Evolutionary conservation across 2,888 invertebrate species (phyloP), one percentile per base, ranked within the genome.

Genomic region (Melolontha melolontha): DNA sequence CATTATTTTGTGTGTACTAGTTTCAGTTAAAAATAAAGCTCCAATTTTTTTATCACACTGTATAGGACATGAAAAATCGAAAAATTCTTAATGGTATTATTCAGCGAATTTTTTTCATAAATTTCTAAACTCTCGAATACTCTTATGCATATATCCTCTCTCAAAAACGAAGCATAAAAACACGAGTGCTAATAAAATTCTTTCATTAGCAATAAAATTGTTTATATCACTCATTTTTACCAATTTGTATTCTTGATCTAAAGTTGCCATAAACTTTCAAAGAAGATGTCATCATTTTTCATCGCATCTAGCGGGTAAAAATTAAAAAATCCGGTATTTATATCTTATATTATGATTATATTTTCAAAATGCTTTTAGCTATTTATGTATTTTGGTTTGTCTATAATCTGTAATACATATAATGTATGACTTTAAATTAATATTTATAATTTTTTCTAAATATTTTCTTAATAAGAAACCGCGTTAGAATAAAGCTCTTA

Each of bases 151-250:
- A 51, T n/a, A 51, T 51, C 17, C 17, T 51, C n/a, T 17, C 17
- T 7, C 22, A 14, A 57, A 57, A 57, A 41, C 41, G 47, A 62
- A 16, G 34, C 59, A 47, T 62, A 62, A 62, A 62, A 59, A 59
- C 34, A 55, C 34, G 39, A 34, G 59, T 34, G 59, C 29, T 62
- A 62, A 62, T 62, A 62, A 62, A 62, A 62, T 47, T 47, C 47
- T 34, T 34, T 47, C 47, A 62, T 62, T 47, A 34, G 39, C 59
- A 49, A 62, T 62, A 47, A 62, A 62, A 62, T 62, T 62, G 47
- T 62, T 62, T 62, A 62, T 47, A 62, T 34, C 29, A 22, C 47
- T 62, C 59, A 62, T 62, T 49, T 62, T 29, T 34, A 14, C 22
- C 59, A 47, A 62, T 62, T 62, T 62, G 47, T 62, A 62, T 62